Base-by-base conservation (phyloP, 2,797 vertebrate species). In the Limosa lapponica region DNA sequence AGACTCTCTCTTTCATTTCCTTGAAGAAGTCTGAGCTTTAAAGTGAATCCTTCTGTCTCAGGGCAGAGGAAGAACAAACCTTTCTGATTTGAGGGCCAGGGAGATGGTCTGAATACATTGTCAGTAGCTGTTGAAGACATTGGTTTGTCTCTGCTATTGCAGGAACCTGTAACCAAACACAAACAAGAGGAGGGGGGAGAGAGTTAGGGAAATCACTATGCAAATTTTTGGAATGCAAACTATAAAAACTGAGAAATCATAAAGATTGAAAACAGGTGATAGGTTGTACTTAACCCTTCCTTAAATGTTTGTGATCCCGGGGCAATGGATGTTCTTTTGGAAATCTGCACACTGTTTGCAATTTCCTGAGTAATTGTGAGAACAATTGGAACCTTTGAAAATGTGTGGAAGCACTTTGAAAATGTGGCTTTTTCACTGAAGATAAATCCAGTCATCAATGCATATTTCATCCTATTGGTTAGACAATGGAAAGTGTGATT, bases 1-100 rank as follows among this genome's bases (percentile, higher is more conserved):
- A 82, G 66, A 61, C 30, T 84, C 58, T 85, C 64, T 85, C 51
- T 93, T 85, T 93, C 28, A 77, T 93, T 96, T 87, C 48, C 41
- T 70, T 87, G 62, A 87, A 91, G 85, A 91, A 93, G 24, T 44
- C 51, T 52, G 66, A 94, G 48, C 43, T 94, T 92, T 75, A 90
- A 90, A 87, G 88, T 48, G 90, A 91, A 66, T 82, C 62, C 16
- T 81, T 79, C 58, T 88, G 43, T 72, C 73, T 93, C 66, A 8
- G 54, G 75, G 46, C 70, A 75, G 73, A 75, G 77, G 39, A 78
- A 62, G 51, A 93, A 72, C 46, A 90, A 89, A 58, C 46, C 30
- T 52, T 70, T 61, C 62, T 79, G 58, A 49, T 57, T 37, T 73
- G 46, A 57, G 66, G 89, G 55, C 27, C 66, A 28, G n/a, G 30